Evolutionary conservation across 2,888 invertebrate genomes (phyloP).

Genomic region (Microctonus brassicae): DNA sequence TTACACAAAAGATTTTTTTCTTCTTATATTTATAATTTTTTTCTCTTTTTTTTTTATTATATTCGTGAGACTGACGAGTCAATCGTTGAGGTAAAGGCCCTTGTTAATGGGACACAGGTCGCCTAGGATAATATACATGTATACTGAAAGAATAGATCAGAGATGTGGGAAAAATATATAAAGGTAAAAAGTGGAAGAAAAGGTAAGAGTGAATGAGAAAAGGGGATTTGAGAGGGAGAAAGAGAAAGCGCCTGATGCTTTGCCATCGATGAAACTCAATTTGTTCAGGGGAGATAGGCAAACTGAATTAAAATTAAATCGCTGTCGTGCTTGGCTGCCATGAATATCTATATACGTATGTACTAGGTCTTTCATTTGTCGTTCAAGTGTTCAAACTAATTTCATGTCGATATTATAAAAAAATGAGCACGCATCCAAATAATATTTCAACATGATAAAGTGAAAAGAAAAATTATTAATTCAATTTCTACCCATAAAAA

Average conservation of each 20-base stretch:
- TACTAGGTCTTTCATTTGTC: not conserved
- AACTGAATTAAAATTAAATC: conserved; percentile 47
- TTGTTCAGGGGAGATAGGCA: conserved; percentile 44
- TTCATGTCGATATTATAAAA: not conserved
- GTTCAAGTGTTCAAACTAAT: not conserved
- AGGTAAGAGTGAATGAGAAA: conserved; percentile 1
- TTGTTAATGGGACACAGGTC: conserved; percentile 3
- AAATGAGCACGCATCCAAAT: not conserved
- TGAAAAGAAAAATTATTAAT: not conserved
- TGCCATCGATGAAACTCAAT: conserved; percentile 43
- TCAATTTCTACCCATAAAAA: not conserved
- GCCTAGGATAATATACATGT: not conserved
- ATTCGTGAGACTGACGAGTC: not conserved
- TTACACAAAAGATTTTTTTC: not conserved
- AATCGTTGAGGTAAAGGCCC: not conserved
- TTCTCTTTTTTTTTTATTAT: not conserved
- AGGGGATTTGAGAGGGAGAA: conserved; percentile 8
- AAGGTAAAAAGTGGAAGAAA: not conserved
- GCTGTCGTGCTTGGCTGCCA: conserved; percentile 38
- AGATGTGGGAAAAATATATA: conserved; percentile 28
- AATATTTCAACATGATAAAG: not conserved
- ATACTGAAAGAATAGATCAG: not conserved
- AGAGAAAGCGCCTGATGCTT: conserved; percentile 33
- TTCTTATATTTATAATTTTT: not conserved
- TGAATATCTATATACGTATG: not conserved